phyloP scores from a whole-genome alignment of 2,113 vertebrate species.

The Macrotus californicus region DNA sequence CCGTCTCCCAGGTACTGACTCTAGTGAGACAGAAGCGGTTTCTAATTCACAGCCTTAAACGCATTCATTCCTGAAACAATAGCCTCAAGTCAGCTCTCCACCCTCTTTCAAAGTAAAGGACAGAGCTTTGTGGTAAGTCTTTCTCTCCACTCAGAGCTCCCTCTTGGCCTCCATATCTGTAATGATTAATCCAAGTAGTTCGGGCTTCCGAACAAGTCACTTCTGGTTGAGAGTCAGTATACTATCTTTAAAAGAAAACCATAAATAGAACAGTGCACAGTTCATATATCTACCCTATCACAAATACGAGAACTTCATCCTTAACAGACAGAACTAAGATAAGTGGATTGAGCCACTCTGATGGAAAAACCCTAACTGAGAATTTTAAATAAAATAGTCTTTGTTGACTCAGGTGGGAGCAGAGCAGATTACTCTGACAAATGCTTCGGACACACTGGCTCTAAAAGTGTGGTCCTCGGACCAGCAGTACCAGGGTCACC shows the following conservation, averaged over 20 bases:
- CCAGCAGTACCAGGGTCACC: neutral
- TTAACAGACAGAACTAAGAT: neutral
- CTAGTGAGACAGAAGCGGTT: neutral
- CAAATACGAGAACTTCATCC: neutral
- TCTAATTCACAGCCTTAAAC: neutral
- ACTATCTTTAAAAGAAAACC: neutral
- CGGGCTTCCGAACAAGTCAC: neutral
- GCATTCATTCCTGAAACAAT: neutral
- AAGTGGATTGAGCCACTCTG: neutral
- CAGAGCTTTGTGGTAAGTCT: neutral
- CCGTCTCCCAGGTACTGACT: neutral
- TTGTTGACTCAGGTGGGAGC: neutral
- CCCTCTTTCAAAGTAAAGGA: neutral
- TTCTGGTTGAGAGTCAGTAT: neutral
- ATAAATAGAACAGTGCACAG: neutral
- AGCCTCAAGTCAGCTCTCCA: neutral
- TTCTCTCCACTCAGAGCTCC: neutral
- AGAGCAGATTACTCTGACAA: neutral
- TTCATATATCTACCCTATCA: neutral
- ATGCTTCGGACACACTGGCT: neutral
- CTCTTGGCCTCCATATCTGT: neutral
- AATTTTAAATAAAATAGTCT: neutral
- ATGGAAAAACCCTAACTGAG: neutral
- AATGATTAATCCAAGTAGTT: neutral
- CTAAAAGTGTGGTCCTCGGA: neutral